These are phyloP conservation scores for Stigmatopora nigra DNA, from an alignment of 2,113 vertebrate species.

Conservation along the genomic window DNA sequence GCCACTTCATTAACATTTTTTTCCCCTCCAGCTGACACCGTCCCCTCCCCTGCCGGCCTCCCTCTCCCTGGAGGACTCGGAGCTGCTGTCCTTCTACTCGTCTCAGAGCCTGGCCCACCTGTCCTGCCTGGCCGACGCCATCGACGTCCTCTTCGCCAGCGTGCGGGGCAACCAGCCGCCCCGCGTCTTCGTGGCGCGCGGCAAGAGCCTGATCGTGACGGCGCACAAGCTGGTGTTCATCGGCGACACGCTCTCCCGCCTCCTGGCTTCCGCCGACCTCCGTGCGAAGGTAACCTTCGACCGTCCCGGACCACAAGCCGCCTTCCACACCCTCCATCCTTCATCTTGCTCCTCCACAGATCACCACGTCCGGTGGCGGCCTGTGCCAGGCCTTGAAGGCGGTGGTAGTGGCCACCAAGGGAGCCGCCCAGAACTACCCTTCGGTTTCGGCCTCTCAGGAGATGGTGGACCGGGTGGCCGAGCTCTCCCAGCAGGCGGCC, in stretches of 20 bases:
- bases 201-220: slow-evolving; percentile 81
- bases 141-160: slow-evolving; percentile 77
- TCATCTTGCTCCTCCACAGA: slow-evolving; percentile 36
- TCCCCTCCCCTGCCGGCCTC: slow-evolving; percentile 60
- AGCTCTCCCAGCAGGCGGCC: slow-evolving; percentile 78
- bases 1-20: neutral
- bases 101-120: slow-evolving; percentile 81
- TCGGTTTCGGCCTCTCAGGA: slow-evolving; percentile 76
- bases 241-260: slow-evolving; percentile 81
- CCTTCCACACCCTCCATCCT: neutral
- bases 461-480: slow-evolving; percentile 78
- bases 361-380: slow-evolving; percentile 74
- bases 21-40: slow-evolving; percentile 52
- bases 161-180: slow-evolving; percentile 79
- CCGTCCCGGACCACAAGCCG: no score
- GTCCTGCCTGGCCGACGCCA: slow-evolving; percentile 75
- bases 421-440: slow-evolving; percentile 81
- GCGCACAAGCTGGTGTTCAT: slow-evolving; percentile 88
- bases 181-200: slow-evolving; percentile 77
- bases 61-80: slow-evolving; percentile 75
- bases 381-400: slow-evolving; percentile 80
- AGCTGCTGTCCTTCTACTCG: slow-evolving; percentile 83
- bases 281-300: no score
- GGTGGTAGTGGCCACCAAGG: slow-evolving; percentile 82
- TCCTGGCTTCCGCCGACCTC: slow-evolving; percentile 75